Evolutionary conservation across 2,113 vertebrate species (phyloP), one percentile per base, ranked within the genome.

Genomic region (Benitochromis conjunctus): DNA sequence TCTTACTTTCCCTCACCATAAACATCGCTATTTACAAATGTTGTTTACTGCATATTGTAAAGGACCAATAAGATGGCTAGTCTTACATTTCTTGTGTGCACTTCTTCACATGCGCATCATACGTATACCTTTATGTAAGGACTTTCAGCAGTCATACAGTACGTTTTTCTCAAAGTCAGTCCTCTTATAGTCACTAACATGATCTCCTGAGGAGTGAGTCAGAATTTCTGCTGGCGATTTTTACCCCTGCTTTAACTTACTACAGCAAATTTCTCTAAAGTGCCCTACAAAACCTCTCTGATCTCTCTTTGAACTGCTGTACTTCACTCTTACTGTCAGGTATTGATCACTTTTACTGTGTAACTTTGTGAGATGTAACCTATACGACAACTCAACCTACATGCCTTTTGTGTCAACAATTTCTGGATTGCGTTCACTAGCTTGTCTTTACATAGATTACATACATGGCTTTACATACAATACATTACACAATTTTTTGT

Each of bases 1-100:
- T 54, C n/a, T 46, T 53, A 26, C 21, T 48, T 24, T 55, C 12
- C 9, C 16, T 19, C 58, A 55, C 24, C 13, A 56, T 57, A 36
- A 29, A 29, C 16, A 57, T 76, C 21, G 46, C 69, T 51, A 31
- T 51, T 10, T 29, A 43, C 55, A 66, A 21, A 64, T 53, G 3
- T 54, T 82, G 34, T 88, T 88, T 84, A 83, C 24, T 82, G 48
- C 81, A 21, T 38, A 56, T 82, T 86, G 19, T 76, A 79, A 58
- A 53, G 92, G 92, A 91, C 92, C 90, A 94, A 93, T 29, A 88
- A 46, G 89, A 60, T 26, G 54, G 31, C 60, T 53, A 81, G 81
- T 89, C 83, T 91, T 89, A 86, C 24, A 57, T 41, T 19, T 77
- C 31, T 36, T 86, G 19, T 51, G 31, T 86, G 51, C 79, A 6